Conservation (phyloP, 2,888 invertebrate genomes). For the Hydraecia micacea region DNA sequence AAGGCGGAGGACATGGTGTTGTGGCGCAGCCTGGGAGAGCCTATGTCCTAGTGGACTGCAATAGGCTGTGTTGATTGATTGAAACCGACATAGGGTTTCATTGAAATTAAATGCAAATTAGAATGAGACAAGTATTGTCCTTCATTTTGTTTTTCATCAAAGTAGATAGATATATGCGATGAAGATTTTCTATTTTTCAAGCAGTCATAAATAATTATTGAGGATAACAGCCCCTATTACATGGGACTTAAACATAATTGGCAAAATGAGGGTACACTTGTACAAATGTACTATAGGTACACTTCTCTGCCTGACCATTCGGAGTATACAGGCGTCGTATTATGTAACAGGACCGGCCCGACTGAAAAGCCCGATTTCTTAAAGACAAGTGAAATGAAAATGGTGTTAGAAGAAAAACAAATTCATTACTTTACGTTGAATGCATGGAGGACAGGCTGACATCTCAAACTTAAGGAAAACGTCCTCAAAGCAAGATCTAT, state of each 20-base stretch:
- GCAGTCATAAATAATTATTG: neutral
- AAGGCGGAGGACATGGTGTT: too few species aligned
- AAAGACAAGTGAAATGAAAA: constrained; percentile 2
- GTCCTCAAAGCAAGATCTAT: constrained; percentile 2
- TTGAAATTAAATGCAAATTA: constrained; percentile 2
- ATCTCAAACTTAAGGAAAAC: constrained; percentile 1
- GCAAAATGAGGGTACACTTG: neutral
- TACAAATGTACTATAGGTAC: neutral
- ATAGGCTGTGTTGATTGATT: too few species aligned
- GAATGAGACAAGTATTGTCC: neutral
- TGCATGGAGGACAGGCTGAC: neutral
- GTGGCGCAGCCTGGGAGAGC: too few species aligned
- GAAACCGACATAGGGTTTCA: neutral
- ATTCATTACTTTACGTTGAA: neutral
- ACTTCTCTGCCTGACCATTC: neutral
- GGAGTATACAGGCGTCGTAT: neutral
- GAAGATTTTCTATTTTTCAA: neutral
- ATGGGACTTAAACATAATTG: neutral
- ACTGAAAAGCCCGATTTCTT: neutral
- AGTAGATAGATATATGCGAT: neutral
- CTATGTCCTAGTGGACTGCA: too few species aligned
- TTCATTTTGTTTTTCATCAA: neutral
- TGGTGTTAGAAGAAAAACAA: neutral
- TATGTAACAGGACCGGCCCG: neutral
- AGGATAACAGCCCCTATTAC: neutral